Percentiles rank a stretch among this genome's conserved stretches.
phyloP scores from a whole-genome alignment of 92 coral and sea anemone genomes.

The Anthopleura xanthogrammica region DNA sequence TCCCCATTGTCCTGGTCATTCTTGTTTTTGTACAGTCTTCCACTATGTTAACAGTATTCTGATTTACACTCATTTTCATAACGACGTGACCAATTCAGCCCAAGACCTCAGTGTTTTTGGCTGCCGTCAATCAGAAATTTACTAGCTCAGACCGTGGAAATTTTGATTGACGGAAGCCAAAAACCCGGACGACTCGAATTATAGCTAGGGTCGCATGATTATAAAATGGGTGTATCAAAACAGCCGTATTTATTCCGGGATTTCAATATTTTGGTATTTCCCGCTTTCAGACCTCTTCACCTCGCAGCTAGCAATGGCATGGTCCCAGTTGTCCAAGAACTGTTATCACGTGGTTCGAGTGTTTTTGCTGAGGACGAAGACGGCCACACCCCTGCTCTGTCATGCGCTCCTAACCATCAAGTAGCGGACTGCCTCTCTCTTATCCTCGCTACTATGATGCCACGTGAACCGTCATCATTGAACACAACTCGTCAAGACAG shows the following conservation, averaged over 20 bases:
- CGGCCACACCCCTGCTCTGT: constrained; percentile 93
- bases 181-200: no score
- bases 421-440: constrained; percentile 93
- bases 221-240: no score
- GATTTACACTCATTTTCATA: no score
- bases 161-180: no score
- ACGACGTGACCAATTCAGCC: no score
- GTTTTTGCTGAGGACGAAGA: constrained; percentile 92
- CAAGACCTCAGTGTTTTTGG: no score
- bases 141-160: no score
- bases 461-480: constrained; percentile 41
- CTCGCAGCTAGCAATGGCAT: constrained; percentile 91
- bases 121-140: no score
- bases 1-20: no score
- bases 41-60: no score
- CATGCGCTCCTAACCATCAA: constrained; percentile 94
- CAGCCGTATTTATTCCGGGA: not conserved
- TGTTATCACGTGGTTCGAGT: constrained; percentile 82
- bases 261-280: not conserved
- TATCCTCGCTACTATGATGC: constrained; percentile 88
- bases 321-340: constrained; percentile 93
- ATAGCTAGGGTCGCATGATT: no score
- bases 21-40: no score
- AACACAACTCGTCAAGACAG: constrained; percentile 48
- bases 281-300: constrained; percentile 71